These are phyloP conservation scores for Meles meles DNA, from an alignment of 2,113 vertebrate species.

Conservation along the genomic window DNA sequence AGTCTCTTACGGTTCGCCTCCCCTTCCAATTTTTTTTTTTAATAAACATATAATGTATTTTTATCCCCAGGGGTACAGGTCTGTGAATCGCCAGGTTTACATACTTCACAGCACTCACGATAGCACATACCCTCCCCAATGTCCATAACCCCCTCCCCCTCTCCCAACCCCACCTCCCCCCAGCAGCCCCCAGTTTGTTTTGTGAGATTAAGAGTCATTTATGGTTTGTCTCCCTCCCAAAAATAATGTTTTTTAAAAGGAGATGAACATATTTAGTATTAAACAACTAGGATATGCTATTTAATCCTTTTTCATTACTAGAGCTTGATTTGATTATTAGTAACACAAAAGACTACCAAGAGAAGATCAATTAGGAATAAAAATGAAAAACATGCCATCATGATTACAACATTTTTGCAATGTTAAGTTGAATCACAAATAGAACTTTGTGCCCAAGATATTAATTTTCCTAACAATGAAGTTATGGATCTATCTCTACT, in stretches of 20 bases:
- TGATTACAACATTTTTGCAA: neutral
- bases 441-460: neutral
- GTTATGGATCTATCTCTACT: neutral
- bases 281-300: neutral
- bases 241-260: conserved; percentile 6
- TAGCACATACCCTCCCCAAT: no score
- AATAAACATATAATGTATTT: no score
- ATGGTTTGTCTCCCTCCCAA: no score
- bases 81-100: no score
- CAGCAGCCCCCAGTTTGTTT: no score
- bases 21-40: no score
- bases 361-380: neutral
- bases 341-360: neutral
- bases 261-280: neutral
- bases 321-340: neutral
- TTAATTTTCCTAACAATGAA: neutral
- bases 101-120: no score
- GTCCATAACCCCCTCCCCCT: no score
- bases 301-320: neutral
- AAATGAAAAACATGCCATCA: neutral
- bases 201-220: no score
- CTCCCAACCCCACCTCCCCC: no score
- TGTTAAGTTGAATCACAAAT: neutral
- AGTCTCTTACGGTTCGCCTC: no score
- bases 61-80: no score